Base-by-base conservation (phyloP, 2,113 vertebrate species). In the Nipponia nippon region DNA sequence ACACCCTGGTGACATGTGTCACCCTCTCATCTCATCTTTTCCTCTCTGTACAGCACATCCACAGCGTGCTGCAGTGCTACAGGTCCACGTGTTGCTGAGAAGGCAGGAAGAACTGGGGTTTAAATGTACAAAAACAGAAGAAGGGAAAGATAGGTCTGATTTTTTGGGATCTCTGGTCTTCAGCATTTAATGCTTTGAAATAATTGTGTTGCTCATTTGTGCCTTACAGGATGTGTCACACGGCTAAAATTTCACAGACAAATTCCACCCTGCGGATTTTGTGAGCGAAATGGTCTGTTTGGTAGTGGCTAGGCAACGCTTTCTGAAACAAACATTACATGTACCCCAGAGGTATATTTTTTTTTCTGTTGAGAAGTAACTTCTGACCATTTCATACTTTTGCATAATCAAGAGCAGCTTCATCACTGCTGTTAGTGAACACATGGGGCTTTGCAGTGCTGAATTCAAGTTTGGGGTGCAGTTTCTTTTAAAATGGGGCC, bases 291-390 rank as follows among this genome's bases (percentile, higher is more conserved):
- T 26, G 42, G 21, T n/a, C 83, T 87, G 52, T 82, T 94, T 52
- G 40, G 50, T 30, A 85, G 93, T 27, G 65, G 70, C 87, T 83
- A 89, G 46, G 91, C 87, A 96, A 89, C 7, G 0, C 40, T 56
- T 89, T 84, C 72, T 91, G 86, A 61, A 92, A 66, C 36, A 91
- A 95, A 61, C 29, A 82, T 69, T 85, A 38, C 73, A 77, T 20
- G 13, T 12, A 79, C 25, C 44, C 69, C 16, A 52, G 50, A 75
- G 83, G 59, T 42, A 27, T 23, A 10, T 3, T 34, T 10, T 85
- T 75, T 71, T 61, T 50, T 9, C 40, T 79, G 2, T n/a, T 55
- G 34, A 63, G 44, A 80, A 91, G 16, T 44, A 36, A 46, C 78
- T 90, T 87, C 87, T 91, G 89, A 65, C 34, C 73, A 49, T 82